These are phyloP conservation scores for Heliothis subflexa DNA, from an alignment of 1,140 invertebrate species.

Conservation along the genomic window DNA sequence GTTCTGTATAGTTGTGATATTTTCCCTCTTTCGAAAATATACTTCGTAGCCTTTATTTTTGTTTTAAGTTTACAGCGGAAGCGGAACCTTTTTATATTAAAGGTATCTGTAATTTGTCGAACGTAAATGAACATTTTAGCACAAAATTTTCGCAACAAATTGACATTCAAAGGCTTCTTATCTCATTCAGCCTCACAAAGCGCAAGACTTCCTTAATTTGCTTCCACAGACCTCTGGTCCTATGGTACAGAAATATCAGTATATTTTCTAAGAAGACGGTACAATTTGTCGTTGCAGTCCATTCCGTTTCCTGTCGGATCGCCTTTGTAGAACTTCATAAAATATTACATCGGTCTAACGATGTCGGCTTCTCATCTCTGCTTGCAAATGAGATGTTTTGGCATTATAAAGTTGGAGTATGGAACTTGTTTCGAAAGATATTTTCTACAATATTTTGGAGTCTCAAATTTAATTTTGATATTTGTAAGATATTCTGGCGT, in stretches of 20 bases:
- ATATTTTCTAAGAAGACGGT: constrained; percentile 21
- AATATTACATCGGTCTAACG: constrained; percentile 44
- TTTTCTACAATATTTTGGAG: no score
- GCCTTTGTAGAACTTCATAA: constrained; percentile 43
- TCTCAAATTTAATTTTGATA: no score
- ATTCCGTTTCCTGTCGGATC: constrained; percentile 57
- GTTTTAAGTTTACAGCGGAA: no score
- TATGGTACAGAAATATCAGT: constrained; percentile 21
- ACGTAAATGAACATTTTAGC: no score
- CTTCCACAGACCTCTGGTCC: neutral
- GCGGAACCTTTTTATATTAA: no score
- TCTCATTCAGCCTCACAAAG: neutral
- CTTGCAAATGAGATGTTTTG: constrained; percentile 31
- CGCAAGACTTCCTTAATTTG: constrained; percentile 6
- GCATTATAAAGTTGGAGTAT: neutral
- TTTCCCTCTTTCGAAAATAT: neutral
- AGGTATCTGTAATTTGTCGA: neutral
- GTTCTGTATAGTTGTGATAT: neutral
- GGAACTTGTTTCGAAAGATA: neutral
- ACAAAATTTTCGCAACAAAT: neutral
- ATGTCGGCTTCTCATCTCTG: constrained; percentile 22
- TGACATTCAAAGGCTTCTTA: neutral
- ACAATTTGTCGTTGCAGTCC: constrained; percentile 55
- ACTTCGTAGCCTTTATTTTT: no score
- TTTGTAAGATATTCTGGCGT: no score